These are phyloP conservation scores for Pangasius macronema DNA, from an alignment of 2,797 vertebrate genomes.

Conservation along the genomic window DNA sequence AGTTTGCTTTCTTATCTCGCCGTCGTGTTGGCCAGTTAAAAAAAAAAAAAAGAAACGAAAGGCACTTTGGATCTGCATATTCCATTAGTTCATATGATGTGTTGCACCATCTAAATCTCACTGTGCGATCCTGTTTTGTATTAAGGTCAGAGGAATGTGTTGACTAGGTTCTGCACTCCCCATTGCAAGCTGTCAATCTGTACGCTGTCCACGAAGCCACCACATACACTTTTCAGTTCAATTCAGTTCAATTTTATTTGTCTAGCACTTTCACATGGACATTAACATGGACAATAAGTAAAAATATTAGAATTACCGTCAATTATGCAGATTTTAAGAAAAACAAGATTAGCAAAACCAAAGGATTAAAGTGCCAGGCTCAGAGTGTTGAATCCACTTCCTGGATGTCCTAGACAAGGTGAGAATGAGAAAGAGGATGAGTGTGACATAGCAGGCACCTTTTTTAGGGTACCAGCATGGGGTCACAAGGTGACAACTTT, in stretches of 20 bases:
- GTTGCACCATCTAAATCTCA: not conserved
- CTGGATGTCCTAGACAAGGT: not conserved
- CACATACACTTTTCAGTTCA: not conserved
- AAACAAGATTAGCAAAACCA: not conserved
- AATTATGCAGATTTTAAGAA: not conserved
- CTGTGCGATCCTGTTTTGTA: not conserved
- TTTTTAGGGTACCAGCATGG: too few relatives aligned
- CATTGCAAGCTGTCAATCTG: not conserved
- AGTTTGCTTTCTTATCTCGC: not conserved
- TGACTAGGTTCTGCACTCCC: not conserved
- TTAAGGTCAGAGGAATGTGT: not conserved
- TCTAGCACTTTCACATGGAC: too few relatives aligned
- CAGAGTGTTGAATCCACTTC: not conserved
- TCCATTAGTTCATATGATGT: not conserved
- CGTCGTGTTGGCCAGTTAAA: not conserved
- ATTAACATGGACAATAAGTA: not conserved
- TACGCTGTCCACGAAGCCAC: not conserved
- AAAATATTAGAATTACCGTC: not conserved
- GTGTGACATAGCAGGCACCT: too few relatives aligned
- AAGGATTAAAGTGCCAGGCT: not conserved
- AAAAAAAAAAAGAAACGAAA: not conserved
- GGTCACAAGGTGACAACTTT: too few relatives aligned
- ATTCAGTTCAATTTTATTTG: too few relatives aligned
- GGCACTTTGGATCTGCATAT: not conserved
- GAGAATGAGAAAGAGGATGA: too few relatives aligned